phyloP scores from a whole-genome alignment of 2,797 vertebrate species.

The Peromyscus nudipes region DNA sequence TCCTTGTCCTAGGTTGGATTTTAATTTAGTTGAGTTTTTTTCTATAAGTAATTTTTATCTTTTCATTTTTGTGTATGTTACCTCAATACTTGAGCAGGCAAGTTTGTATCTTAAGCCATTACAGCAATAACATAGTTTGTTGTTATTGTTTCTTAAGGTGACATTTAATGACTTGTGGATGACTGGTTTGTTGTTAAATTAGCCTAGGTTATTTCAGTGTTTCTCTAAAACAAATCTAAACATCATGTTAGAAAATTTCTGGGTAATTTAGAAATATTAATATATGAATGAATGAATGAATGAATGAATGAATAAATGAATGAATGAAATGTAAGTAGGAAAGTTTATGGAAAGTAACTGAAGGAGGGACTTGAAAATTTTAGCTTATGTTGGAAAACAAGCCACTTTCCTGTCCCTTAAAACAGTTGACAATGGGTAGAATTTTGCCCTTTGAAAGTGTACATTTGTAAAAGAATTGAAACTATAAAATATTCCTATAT shows the following conservation, averaged over 20 bases:
- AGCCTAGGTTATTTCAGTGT: slow-evolving; percentile 34
- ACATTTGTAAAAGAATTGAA: not conserved
- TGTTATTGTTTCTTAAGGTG: not conserved
- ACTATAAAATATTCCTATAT: not conserved
- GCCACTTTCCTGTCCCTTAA: not conserved
- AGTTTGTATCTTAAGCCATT: slow-evolving; percentile 57
- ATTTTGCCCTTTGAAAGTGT: not conserved
- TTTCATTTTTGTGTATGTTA: slow-evolving; percentile 13
- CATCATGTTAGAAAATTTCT: slow-evolving; percentile 39
- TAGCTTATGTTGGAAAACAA: not conserved
- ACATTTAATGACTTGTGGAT: slow-evolving; percentile 34
- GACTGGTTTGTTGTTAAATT: slow-evolving; percentile 40
- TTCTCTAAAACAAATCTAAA: slow-evolving; percentile 38
- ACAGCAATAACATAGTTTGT: slow-evolving; percentile 15
- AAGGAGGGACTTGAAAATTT: slow-evolving; percentile 55
- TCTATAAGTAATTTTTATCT: not conserved
- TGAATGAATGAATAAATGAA: not conserved
- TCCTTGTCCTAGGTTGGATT: slow-evolving; percentile 38
- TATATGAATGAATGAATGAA: not conserved
- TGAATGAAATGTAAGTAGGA: not conserved
- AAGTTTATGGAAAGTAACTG: slow-evolving; percentile 14
- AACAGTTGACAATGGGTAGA: slow-evolving; percentile 47
- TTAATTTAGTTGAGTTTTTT: not conserved
- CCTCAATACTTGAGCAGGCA: slow-evolving; percentile 6
- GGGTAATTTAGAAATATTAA: slow-evolving; percentile 10